Conservation (phyloP, 2,797 vertebrate genomes). For the Poeciliopsis turneri region DNA sequence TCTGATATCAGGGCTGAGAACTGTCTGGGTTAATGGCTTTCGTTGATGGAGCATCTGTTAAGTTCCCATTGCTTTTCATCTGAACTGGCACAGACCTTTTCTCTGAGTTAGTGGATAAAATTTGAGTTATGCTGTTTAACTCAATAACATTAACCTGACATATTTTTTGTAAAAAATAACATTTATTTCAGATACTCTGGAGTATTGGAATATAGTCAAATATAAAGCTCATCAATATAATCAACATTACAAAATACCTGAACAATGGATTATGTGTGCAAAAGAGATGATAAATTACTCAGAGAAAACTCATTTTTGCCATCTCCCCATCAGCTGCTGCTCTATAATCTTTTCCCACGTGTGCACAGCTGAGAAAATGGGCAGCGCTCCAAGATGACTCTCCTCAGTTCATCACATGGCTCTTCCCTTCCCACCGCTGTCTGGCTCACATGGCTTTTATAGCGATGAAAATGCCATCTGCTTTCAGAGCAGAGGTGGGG, state of each 20-base stretch:
- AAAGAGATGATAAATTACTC: neutral
- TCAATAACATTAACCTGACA: neutral
- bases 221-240: neutral
- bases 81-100: neutral
- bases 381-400: slow-evolving; percentile 27
- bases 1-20: slow-evolving; percentile 57
- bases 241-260: neutral
- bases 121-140: slow-evolving; percentile 4
- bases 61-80: slow-evolving; percentile 25
- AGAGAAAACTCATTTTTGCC: neutral
- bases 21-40: slow-evolving; percentile 72
- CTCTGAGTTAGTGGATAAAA: neutral
- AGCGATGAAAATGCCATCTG: slow-evolving; percentile 46
- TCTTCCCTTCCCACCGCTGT: slow-evolving; percentile 1
- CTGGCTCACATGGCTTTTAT: slow-evolving; percentile 7
- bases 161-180: neutral
- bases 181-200: neutral
- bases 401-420: slow-evolving; percentile 25
- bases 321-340: neutral
- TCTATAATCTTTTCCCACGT: slow-evolving; percentile 4
- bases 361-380: slow-evolving; percentile 42
- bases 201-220: neutral
- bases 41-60: slow-evolving; percentile 76
- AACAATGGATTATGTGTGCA: neutral
- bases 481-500: slow-evolving; percentile 35